A percentile compares a stretch with the other conserved stretches of the same genome.
These are phyloP conservation scores for Lagodon rhomboides DNA, from an alignment of 2,797 vertebrate genomes.

Conservation along the genomic window DNA sequence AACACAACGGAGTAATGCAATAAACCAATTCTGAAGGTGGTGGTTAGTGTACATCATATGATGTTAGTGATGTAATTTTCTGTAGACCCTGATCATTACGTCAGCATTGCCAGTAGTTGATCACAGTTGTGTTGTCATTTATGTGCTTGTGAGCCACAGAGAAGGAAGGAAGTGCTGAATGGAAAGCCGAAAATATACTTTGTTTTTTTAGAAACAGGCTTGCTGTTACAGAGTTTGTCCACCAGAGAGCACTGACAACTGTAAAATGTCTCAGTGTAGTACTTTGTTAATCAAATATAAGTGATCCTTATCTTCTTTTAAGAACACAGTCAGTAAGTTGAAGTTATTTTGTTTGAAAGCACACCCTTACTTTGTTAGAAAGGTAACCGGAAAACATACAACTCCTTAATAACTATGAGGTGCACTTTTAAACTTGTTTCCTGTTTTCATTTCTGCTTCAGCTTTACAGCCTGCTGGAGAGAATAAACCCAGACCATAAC, in stretches of 20 bases:
- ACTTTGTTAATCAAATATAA: background rate
- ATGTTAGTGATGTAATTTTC: background rate
- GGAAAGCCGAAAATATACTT: background rate
- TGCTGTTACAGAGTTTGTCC: constrained; percentile 37
- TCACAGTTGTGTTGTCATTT: background rate
- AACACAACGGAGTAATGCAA: background rate
- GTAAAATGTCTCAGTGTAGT: background rate
- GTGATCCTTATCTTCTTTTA: background rate
- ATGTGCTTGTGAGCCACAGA: background rate
- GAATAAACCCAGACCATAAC: constrained; percentile 99
- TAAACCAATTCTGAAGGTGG: background rate
- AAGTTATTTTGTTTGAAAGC: background rate
- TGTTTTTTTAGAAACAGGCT: background rate
- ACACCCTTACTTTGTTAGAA: background rate
- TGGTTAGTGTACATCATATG: background rate
- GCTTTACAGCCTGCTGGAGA: constrained; percentile 96
- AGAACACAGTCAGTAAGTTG: background rate
- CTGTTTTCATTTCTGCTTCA: constrained; percentile 59
- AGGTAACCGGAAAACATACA: background rate
- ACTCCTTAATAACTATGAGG: background rate
- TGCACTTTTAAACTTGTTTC: background rate
- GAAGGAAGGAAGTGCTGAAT: background rate
- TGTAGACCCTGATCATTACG: background rate
- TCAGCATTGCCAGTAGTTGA: background rate
- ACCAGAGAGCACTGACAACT: constrained; percentile 39